These are phyloP conservation scores for Misgurnus mizolepis DNA, from an alignment of 2,113 vertebrate species.

Conservation along the genomic window DNA sequence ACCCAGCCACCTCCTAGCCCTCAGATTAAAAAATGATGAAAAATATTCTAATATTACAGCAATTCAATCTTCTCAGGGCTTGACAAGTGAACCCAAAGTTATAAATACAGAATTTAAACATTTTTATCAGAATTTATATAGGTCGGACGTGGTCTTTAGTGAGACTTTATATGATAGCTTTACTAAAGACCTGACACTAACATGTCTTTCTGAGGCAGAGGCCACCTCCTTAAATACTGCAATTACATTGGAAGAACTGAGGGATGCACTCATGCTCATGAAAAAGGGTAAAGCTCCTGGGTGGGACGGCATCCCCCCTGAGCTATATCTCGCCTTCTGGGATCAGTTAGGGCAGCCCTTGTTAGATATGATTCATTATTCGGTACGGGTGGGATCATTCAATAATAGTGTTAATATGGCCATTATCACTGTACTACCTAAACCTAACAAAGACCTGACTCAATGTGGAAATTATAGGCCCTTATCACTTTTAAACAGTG, in stretches of 20 bases:
- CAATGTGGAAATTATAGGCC: no score
- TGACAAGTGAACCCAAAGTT: not conserved
- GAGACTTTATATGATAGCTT: not conserved
- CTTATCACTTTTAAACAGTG: no score
- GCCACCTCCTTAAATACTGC: not conserved
- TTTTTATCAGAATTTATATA: no score
- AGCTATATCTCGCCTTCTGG: no score
- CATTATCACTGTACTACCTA: no score
- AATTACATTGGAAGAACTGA: not conserved
- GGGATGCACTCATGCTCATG: not conserved
- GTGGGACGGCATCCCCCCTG: not conserved
- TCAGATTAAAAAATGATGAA: not conserved
- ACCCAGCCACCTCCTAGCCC: no score
- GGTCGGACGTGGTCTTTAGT: not conserved
- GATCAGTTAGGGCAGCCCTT: no score
- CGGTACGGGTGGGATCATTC: no score
- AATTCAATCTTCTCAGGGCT: not conserved
- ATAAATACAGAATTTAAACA: not conserved
- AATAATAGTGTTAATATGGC: no score
- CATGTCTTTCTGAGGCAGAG: no score
- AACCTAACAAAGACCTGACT: no score
- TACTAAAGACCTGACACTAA: not conserved
- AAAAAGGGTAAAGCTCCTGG: not conserved
- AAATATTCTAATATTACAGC: constrained; percentile 3
- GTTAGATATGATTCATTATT: no score